Percentiles rank a stretch among this genome's conserved stretches.
These are phyloP conservation scores for Hoplostethus atlanticus DNA, from an alignment of 2,797 vertebrate genomes.

Conservation along the genomic window DNA sequence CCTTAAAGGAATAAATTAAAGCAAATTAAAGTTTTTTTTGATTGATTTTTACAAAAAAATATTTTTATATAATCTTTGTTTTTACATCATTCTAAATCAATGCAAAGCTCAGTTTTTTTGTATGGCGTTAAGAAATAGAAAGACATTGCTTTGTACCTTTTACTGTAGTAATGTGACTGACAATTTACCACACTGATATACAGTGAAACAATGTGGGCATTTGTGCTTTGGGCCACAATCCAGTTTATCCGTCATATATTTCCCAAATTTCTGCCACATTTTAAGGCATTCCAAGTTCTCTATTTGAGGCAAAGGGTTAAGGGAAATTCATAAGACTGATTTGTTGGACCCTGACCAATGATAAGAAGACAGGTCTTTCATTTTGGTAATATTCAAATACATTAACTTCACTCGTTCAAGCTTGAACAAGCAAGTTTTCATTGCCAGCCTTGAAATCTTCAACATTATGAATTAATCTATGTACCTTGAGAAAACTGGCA, in stretches of 20 bases:
- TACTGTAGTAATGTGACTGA: conserved; percentile 57
- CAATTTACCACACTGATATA: conserved; percentile 76
- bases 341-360: conserved; percentile 41
- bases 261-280: conserved; percentile 29
- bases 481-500: conserved; percentile 33
- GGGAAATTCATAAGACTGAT: conserved; percentile 45
- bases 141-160: conserved; percentile 44
- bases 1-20: conserved; percentile 8
- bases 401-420: conserved; percentile 37
- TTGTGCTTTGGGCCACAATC: conserved; percentile 68
- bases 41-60: neutral
- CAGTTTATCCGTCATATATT: conserved; percentile 43
- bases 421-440: conserved; percentile 39
- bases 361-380: conserved; percentile 45
- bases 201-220: conserved; percentile 72
- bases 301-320: conserved; percentile 22
- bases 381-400: conserved; percentile 50
- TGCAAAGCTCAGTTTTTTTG: conserved; percentile 24
- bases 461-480: conserved; percentile 25
- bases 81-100: conserved; percentile 27
- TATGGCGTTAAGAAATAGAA: conserved; percentile 4
- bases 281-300: conserved; percentile 39
- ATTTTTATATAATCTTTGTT: conserved; percentile 4
- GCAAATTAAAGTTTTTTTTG: neutral
- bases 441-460: conserved; percentile 36